These are phyloP conservation scores for Albula glossodonta DNA, from an alignment of 2,113 vertebrate genomes.

Conservation along the genomic window DNA sequence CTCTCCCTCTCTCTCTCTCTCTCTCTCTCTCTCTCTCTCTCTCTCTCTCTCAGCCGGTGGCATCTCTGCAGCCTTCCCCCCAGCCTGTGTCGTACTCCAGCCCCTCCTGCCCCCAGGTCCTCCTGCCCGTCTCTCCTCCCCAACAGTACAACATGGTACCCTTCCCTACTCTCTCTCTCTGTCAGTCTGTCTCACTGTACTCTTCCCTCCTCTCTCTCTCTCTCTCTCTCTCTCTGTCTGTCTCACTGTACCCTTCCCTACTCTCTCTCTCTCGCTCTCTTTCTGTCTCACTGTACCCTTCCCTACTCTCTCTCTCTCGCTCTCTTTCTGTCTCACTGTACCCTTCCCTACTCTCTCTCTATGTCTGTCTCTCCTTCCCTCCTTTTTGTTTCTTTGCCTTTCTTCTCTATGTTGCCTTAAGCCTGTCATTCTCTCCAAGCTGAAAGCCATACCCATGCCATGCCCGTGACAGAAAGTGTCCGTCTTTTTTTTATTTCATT, in stretches of 20 bases:
- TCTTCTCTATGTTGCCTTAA: too few species aligned
- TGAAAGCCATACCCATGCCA: too few species aligned
- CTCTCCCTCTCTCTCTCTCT: conserved; percentile 30
- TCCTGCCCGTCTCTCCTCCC: conserved; percentile 98
- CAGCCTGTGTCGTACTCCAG: conserved; percentile 91
- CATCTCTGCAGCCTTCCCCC: conserved; percentile 86
- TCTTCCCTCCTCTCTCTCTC: background rate
- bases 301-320: background rate
- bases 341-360: background rate
- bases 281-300: conserved; percentile 47
- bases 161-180: conserved; percentile 42
- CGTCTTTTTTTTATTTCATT: too few species aligned
- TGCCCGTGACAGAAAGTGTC: too few species aligned
- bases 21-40: conserved; percentile 22
- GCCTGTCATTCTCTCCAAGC: too few species aligned
- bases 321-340: too few species aligned
- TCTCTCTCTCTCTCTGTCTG: background rate
- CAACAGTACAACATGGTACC: conserved; percentile 99
- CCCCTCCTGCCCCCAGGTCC: conserved; percentile 98
- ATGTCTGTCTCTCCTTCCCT: background rate
- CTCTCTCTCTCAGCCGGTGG: conserved; percentile 61
- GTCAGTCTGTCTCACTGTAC: background rate
- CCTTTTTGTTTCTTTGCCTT: too few species aligned
- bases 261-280: conserved; percentile 36
- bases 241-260: conserved; percentile 5